Evolutionary conservation across 2,797 vertebrate species (phyloP).

Genomic region (Urocyon cinereoargenteus): DNA sequence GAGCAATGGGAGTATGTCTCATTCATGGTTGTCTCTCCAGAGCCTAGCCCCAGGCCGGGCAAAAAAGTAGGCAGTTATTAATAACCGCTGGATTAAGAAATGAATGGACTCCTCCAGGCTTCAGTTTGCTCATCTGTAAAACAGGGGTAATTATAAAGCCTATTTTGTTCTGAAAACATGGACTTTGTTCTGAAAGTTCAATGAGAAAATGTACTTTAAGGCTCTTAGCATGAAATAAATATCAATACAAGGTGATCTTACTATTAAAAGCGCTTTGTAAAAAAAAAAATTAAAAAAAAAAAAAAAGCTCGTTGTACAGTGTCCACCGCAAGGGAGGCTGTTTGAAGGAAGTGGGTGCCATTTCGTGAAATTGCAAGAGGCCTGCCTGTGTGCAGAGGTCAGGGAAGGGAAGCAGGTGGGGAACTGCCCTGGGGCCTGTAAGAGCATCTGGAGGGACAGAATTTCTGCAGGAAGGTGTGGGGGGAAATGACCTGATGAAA

Average conservation of each 20-base stretch:
- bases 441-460: background rate
- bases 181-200: conserved; percentile 25
- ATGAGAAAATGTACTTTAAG: background rate
- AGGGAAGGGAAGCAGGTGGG: background rate
- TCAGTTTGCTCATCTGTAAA: background rate
- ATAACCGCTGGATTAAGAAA: background rate
- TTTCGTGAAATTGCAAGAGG: background rate
- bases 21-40: background rate
- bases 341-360: background rate
- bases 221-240: background rate
- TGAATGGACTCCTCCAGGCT: background rate
- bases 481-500: background rate
- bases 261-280: background rate
- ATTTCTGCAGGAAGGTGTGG: background rate
- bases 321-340: background rate
- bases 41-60: background rate
- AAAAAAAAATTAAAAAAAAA: no score
- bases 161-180: background rate
- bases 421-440: background rate
- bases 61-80: background rate
- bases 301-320: background rate
- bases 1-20: background rate
- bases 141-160: background rate
- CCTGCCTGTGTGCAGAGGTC: background rate
- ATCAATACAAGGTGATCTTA: background rate